Base-by-base conservation (phyloP, 2,113 vertebrate genomes). In the Equus quagga region DNA sequence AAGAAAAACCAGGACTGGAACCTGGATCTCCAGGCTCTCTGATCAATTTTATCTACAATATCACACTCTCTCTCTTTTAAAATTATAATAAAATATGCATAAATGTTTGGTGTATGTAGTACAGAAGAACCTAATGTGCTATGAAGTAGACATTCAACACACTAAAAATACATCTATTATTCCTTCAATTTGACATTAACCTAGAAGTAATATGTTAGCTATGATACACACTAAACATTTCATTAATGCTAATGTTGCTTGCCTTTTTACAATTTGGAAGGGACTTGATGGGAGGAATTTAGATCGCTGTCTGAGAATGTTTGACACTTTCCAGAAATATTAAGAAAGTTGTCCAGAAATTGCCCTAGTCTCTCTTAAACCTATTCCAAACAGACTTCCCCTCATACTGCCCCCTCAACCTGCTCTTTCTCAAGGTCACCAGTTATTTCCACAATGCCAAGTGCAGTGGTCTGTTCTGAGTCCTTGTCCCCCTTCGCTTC, bases 31-130 rank as follows among this genome's bases (percentile, higher is more conserved):
- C 56, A 82, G 44, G 33, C 26, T 80, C 81, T 41, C 51, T 87
- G 51, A 82, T 62, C 69, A 94, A 0, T 58, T 62, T 4, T 72
- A 0, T 87, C 65, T 85, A 49, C 1, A 56, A 4, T 54, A 88
- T 46, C 54, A 94, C 54, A 80, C 95, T 88, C 41, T 88, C n/a
- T 95, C 18, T 51, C 56, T 58, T 84, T 94, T 96, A 93, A 83
- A 90, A 92, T 31, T 94, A 92, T 28, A 87, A 51, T 92, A 83
- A 95, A 94, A 84, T 94, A 62, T 83, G 18, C 46, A 64, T 97
- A 93, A 92, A 94, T 72, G 41, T 95, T 97, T 87, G 80, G 84
- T 91, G 10, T 92, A 36, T 92, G 56, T 88, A 54, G 64, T 49
- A 21, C 41, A 84, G 28, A 89, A 78, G 69, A 72, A 46, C 41